Conservation (phyloP, 2,888 invertebrate genomes). For the Thymelicus sylvestris region DNA sequence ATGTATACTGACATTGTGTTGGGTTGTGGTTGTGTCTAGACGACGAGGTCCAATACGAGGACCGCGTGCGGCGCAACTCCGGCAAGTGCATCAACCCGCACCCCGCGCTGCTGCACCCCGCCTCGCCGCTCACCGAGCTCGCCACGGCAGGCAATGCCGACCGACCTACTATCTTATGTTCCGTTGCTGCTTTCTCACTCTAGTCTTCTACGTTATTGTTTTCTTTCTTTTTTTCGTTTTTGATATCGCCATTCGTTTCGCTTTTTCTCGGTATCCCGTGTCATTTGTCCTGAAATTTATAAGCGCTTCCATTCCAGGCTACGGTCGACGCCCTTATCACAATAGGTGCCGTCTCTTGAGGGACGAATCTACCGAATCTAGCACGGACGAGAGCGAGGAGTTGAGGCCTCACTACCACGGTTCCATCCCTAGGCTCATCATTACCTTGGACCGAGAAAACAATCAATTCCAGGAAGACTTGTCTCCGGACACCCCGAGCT, state of each 20-base stretch:
- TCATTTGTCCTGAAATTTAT: slow-evolving; percentile 39
- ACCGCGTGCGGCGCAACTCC: slow-evolving; percentile 71
- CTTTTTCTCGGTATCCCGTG: slow-evolving; percentile 20
- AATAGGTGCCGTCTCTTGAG: slow-evolving; percentile 61
- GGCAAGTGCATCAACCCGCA: slow-evolving; percentile 77
- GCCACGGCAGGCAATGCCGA: slow-evolving; percentile 74
- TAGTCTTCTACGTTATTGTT: slow-evolving; percentile 35
- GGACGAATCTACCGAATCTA: slow-evolving; percentile 75
- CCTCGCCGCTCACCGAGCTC: slow-evolving; percentile 76
- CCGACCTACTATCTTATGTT: slow-evolving; percentile 35
- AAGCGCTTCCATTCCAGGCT: slow-evolving; percentile 66
- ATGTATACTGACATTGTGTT: background rate
- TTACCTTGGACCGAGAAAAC: slow-evolving; percentile 73
- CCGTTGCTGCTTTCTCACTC: slow-evolving; percentile 4
- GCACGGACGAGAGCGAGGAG: slow-evolving; percentile 70
- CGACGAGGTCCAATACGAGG: slow-evolving; percentile 64
- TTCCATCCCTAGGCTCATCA: slow-evolving; percentile 74
- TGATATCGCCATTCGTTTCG: slow-evolving; percentile 31
- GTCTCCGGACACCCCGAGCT: slow-evolving; percentile 73
- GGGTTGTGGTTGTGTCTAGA: slow-evolving; percentile 38
- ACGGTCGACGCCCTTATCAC: slow-evolving; percentile 64
- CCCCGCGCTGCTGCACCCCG: slow-evolving; percentile 70
- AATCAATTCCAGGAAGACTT: slow-evolving; percentile 69
- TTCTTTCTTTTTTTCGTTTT: slow-evolving; percentile 33
- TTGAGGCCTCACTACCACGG: slow-evolving; percentile 69